Percentiles rank a stretch among this genome's conserved stretches.
Conservation (phyloP, 2,888 invertebrate genomes). For the Protodeltote pygarga region DNA sequence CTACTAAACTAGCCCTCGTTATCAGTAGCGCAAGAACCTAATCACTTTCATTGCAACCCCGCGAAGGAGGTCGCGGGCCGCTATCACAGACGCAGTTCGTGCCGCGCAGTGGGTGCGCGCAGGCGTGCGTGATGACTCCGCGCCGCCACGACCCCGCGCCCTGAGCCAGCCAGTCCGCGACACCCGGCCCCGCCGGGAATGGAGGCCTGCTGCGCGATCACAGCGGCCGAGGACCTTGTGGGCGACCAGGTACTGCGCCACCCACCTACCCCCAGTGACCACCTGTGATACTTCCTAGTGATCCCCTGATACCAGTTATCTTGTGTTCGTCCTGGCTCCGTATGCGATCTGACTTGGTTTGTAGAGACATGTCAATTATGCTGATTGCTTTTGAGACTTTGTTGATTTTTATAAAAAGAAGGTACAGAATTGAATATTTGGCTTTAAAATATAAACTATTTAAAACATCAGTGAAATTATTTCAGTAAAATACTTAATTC, state of each 20-base stretch:
- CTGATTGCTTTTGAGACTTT: slow-evolving; percentile 11
- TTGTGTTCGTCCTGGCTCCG: slow-evolving; percentile 45
- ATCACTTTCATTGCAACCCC: slow-evolving; percentile 85
- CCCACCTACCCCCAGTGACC: slow-evolving; percentile 39
- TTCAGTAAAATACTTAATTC: too few species aligned
- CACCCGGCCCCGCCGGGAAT: slow-evolving; percentile 79
- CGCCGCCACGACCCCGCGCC: slow-evolving; percentile 52
- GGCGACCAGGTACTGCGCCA: slow-evolving; percentile 81
- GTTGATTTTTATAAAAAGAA: background rate
- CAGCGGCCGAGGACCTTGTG: slow-evolving; percentile 82
- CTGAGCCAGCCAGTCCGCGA: slow-evolving; percentile 52
- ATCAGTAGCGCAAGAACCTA: slow-evolving; percentile 81
- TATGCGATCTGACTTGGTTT: slow-evolving; percentile 59
- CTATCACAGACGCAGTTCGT: slow-evolving; percentile 72
- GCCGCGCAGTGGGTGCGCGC: slow-evolving; percentile 69
- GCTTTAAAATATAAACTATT: too few species aligned
- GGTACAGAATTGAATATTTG: too few species aligned
- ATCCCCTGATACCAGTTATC: slow-evolving; percentile 41
- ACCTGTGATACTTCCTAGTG: slow-evolving; percentile 40
- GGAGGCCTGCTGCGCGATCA: slow-evolving; percentile 83
- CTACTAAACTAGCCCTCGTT: slow-evolving; percentile 70
- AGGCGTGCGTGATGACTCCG: slow-evolving; percentile 65
- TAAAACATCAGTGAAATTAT: too few species aligned
- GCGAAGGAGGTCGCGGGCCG: slow-evolving; percentile 72
- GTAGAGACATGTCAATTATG: slow-evolving; percentile 45